Evolutionary conservation across 2,888 invertebrate genomes (phyloP).

Genomic region (Allophyes oxyacanthae): DNA sequence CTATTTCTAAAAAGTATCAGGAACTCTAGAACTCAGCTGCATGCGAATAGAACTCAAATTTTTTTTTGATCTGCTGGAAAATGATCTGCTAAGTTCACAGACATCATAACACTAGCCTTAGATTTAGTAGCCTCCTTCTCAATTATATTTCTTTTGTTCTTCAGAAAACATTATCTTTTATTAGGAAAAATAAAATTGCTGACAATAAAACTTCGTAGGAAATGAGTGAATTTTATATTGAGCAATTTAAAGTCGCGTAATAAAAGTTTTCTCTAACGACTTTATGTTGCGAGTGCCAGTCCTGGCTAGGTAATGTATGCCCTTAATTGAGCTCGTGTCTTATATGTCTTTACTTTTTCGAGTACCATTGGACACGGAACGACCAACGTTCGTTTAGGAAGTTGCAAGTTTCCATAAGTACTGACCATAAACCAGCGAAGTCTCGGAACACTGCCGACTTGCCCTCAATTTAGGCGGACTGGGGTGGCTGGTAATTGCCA

Average conservation of each 20-base stretch:
- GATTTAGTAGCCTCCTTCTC: conserved; percentile 5
- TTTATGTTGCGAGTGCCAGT: conserved; percentile 53
- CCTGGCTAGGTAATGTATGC: conserved; percentile 49
- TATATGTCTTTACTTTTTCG: conserved; percentile 40
- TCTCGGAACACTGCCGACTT: conserved; percentile 56
- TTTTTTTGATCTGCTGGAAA: too few relatives aligned
- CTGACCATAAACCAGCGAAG: conserved; percentile 57
- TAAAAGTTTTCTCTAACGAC: conserved; percentile 62
- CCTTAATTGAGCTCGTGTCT: conserved; percentile 50
- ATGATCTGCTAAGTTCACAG: too few relatives aligned
- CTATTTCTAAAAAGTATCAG: too few relatives aligned
- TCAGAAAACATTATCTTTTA: conserved; percentile 41
- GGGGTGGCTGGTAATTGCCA: conserved; percentile 68
- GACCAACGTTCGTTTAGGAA: conserved; percentile 44
- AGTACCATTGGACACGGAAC: conserved; percentile 47
- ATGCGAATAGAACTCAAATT: too few relatives aligned
- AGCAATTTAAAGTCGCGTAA: conserved; percentile 64
- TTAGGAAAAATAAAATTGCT: conserved; percentile 52
- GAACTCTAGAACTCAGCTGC: too few relatives aligned
- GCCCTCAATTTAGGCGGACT: conserved; percentile 62
- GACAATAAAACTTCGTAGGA: conserved; percentile 57
- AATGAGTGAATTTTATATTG: conserved; percentile 63
- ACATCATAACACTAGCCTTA: conserved; percentile 6
- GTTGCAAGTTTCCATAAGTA: conserved; percentile 57
- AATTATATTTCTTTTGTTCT: conserved; percentile 47